These are phyloP conservation scores for Scaptomyza pallida DNA, from an alignment of 1,140 invertebrate species.

Conservation along the genomic window DNA sequence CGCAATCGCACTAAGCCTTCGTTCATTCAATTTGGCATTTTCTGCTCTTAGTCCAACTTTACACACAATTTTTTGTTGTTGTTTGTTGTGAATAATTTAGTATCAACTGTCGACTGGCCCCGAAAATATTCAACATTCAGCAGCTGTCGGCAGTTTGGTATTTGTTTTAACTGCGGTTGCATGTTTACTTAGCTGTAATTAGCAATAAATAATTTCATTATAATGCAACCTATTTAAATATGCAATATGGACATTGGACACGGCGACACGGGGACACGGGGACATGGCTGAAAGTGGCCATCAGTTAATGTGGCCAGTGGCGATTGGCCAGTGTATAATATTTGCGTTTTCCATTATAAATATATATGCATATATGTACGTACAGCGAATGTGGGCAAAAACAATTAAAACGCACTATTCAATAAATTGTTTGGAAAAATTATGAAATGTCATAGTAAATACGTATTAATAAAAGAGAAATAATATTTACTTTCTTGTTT, in stretches of 20 bases:
- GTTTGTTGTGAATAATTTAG: conserved; percentile 53
- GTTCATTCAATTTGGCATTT: conserved; percentile 39
- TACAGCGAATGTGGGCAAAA: not conserved
- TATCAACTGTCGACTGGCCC: conserved; percentile 2
- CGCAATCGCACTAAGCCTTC: not conserved
- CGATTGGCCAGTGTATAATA: not conserved
- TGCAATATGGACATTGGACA: conserved; percentile 21
- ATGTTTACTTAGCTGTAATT: conserved; percentile 60
- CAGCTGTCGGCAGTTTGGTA: conserved; percentile 30
- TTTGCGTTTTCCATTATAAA: not conserved
- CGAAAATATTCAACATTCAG: not conserved
- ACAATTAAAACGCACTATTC: not conserved
- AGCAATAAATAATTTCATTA: conserved; percentile 73
- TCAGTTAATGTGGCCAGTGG: not conserved
- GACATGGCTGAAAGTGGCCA: conserved; percentile 1
- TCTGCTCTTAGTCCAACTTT: conserved; percentile 13
- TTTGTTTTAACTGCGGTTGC: conserved; percentile 31
- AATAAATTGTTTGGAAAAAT: not conserved
- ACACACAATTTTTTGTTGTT: conserved; percentile 13
- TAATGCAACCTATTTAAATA: conserved; percentile 73
- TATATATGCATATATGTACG: no score
- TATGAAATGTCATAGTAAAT: not conserved
- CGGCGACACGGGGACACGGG: no score
- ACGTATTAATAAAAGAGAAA: no score
- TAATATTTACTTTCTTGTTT: no score